Conservation (phyloP, 2,113 vertebrate species). For the Silurus asotus region DNA sequence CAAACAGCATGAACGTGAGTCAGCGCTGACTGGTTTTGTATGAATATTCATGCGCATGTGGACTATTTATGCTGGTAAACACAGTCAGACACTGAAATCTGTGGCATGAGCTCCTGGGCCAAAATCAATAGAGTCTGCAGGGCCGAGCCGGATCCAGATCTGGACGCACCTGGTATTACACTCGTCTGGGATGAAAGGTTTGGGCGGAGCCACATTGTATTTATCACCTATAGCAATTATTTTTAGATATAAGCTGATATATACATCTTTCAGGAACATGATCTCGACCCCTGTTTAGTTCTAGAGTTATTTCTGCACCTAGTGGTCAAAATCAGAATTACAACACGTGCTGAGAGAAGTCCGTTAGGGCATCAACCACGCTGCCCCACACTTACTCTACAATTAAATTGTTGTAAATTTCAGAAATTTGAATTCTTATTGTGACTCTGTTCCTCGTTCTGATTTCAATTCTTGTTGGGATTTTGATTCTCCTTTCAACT, state of each 20-base stretch:
- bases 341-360: not conserved
- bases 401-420: not conserved
- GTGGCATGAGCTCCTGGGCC: slow-evolving; percentile 59
- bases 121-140: slow-evolving; percentile 68
- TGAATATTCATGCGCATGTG: slow-evolving; percentile 43
- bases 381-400: not conserved
- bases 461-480: not conserved
- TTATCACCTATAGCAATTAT: not conserved
- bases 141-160: not conserved
- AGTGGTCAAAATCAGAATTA: not conserved
- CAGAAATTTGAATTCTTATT: too few species aligned
- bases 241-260: not conserved
- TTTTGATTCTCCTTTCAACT: not conserved
- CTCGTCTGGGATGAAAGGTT: too few species aligned
- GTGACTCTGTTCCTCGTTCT: not conserved
- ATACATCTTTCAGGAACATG: not conserved
- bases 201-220: not conserved
- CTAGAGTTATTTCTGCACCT: not conserved
- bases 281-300: not conserved
- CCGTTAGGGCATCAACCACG: not conserved
- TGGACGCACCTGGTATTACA: not conserved
- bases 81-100: slow-evolving; percentile 41
- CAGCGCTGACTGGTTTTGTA: slow-evolving; percentile 23
- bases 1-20: slow-evolving; percentile 13
- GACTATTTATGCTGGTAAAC: slow-evolving; percentile 9